Evolutionary conservation across 2,113 vertebrate species (phyloP), one percentile per base, ranked within the genome.

Genomic region (Catharus fuscescens): DNA sequence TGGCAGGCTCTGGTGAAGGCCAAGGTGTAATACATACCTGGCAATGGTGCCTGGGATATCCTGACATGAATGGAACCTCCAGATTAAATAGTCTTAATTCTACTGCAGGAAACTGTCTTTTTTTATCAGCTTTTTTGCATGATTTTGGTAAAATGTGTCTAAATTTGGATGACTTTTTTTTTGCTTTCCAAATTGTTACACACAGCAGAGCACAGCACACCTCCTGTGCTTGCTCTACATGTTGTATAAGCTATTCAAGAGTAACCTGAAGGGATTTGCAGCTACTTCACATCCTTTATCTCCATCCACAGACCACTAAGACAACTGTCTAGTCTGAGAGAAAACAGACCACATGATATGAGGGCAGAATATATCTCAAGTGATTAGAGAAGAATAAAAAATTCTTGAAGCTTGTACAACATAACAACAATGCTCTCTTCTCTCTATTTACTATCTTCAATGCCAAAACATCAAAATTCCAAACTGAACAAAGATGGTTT

Each of bases 161-260:
- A 52, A 86, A 76, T 40, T 82, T 50, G 72, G 24, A 38, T 66
- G 18, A 14, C 36, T 64, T 71, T 74, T 23, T 23, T 91, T 56
- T 40, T 40, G 80, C 31, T 54, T 67, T 88, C n/a, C 54, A 69
- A 47, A 26, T 12, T 59, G 28, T 38, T 26, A 26, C 34, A 16
- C 26, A 12, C 2, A 76, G 50, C 44, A 85, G 70, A 71, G n/a
- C 28, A 28, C 7, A 76, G 26, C 45, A 29, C 20, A 65, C 36
- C 50, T 26, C 14, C n/a, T 48, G 47, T 18, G 38, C 21, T 53
- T 66, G 57, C 31, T 70, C 44, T 14, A 28, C 18, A 23, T 0
- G 0, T 12, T 0, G 0, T 21, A 6, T 5, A 4, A 56, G 18
- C 32, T 38, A 14, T 26, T 57, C 52, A 74, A 47, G 61, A 1